Evolutionary conservation across 53 echinoderm and acorn worm species (phyloP), one percentile per base, ranked within the genome.

Genomic region (Holothuria scabra): DNA sequence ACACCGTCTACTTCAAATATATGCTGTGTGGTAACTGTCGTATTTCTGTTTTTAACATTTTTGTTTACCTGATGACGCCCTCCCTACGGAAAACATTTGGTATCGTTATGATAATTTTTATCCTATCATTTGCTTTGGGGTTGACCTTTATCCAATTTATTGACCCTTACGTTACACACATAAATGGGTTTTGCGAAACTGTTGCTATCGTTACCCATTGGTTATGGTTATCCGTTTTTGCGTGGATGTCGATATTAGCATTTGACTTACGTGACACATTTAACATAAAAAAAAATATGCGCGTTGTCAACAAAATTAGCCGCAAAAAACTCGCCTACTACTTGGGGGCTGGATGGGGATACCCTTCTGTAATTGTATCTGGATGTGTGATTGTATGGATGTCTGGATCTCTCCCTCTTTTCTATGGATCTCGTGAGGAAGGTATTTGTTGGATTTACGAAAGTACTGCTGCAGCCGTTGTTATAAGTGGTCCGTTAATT

Each of bases 211-310:
- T 69, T 20, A 69, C 69, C 4, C 69, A 69, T 41, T 69, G 69
- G 69, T 20, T 69, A n/a, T 69, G 69, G 69, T 18, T 69, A 33
- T 69, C 69, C 5, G 69, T 69, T 3, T 69, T 69, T 41, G 69
- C 35, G 12, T 69, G 69, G 69, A 69, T 69, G 69, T 30, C 69
- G 20, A n/a, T 69, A 22, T 41, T 69, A 12, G 69, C 69, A 7
- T 69, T 37, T 41, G 69, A 69, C 35, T 41, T 69, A 34, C 69
- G 69, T 14, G 35, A 32, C n/a, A 69, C 69, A 18, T 69, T 69
- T 19, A 32, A n/a, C 20, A 22, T 41, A 69, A 69, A 69, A 69
- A 69, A 69, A 41, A 69, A 69, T 41, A 69, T 69, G 69, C 31
- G 69, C 16, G n/a, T 69, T 34, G 37, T 41, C n/a, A 41, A n/a